phyloP scores from a whole-genome alignment of 1,140 invertebrate species.

The Camponotus floridanus region DNA sequence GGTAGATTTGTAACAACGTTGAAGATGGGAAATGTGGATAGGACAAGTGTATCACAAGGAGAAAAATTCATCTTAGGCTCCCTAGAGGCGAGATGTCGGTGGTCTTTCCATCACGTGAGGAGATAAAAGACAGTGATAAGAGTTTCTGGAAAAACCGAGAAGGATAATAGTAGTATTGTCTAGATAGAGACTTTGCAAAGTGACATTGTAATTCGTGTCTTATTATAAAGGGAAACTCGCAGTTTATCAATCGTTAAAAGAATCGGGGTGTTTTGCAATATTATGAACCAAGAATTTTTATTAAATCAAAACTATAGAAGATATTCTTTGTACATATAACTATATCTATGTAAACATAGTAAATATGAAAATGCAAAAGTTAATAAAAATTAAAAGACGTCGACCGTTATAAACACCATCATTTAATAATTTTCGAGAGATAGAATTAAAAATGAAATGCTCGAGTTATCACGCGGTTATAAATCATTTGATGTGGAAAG shows the following conservation, averaged over 20 bases:
- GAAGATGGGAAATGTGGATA: slow-evolving; percentile 21
- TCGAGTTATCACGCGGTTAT: slow-evolving; percentile 48
- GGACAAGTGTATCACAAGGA: neutral
- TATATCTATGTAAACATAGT: neutral
- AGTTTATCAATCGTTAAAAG: slow-evolving; percentile 64
- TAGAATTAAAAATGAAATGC: slow-evolving; percentile 54
- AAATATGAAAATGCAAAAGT: neutral
- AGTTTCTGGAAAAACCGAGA: slow-evolving; percentile 23
- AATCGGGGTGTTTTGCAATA: slow-evolving; percentile 46
- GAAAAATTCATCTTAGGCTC: slow-evolving; percentile 47
- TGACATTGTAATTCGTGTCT: slow-evolving; percentile 60
- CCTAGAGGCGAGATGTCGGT: slow-evolving; percentile 17
- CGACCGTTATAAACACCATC: neutral
- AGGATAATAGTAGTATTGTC: slow-evolving; percentile 70
- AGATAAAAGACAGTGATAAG: slow-evolving; percentile 28
- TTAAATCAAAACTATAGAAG: neutral
- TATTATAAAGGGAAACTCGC: slow-evolving; percentile 58
- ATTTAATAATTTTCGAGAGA: slow-evolving; percentile 21
- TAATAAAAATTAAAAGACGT: neutral
- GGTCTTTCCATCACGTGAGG: neutral
- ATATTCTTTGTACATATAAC: neutral
- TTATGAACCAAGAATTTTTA: slow-evolving; percentile 25
- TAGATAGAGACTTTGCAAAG: slow-evolving; percentile 66
- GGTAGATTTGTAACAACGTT: slow-evolving; percentile 34
- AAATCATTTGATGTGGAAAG: slow-evolving; percentile 62